Evolutionary conservation across 2,888 invertebrate genomes (phyloP), one percentile per base, ranked within the genome.

Genomic region (Chloromyia formosa): DNA sequence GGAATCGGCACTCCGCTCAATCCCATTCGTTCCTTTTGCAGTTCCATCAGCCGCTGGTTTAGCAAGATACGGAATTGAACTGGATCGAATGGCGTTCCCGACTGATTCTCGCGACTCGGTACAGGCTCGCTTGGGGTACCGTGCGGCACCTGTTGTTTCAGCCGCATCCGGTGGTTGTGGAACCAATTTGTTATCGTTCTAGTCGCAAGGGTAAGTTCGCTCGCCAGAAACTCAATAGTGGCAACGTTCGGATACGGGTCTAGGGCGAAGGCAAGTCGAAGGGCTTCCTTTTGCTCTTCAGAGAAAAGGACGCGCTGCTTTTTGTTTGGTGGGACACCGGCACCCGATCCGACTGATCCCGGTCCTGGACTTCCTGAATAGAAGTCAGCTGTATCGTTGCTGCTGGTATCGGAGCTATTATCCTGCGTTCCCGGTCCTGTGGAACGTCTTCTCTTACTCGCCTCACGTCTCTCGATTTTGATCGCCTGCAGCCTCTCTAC

Each of bases 101-200:
- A 88, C 79, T 92, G 92, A 77, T 85, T 86, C 81, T 93, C 93
- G 22, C 92, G 87, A 49, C 92, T 90, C 1, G 93, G 92, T 10
- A 92, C 91, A 75, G 92, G 90, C 69, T 92, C 92, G 0, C 91
- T 90, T 23, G 91, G 87, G 79, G 88, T 87, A 0, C 93, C 92
- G 81, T 94, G 94, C 1, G 94, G 94, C 72, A 92, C 91, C 82
- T 94, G 94, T 83, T 95, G 95, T 86, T 98, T 98, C 83, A 97
- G 90, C 77, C 99, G 90, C 96, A 99, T 99, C 80, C 99, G 92
- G 84, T 99, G 98, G 85, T 99, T 99, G 88, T 99, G 98, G 89
- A 99, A 99, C 99, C 99, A 99, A 86, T 99, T 99, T 77, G 97
- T 97, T 81, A 99, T 98, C 73, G 98, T 98, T 79, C 98, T 90